These are phyloP conservation scores for Uropetala carovei DNA, from an alignment of 2,888 invertebrate species.

Conservation along the genomic window DNA sequence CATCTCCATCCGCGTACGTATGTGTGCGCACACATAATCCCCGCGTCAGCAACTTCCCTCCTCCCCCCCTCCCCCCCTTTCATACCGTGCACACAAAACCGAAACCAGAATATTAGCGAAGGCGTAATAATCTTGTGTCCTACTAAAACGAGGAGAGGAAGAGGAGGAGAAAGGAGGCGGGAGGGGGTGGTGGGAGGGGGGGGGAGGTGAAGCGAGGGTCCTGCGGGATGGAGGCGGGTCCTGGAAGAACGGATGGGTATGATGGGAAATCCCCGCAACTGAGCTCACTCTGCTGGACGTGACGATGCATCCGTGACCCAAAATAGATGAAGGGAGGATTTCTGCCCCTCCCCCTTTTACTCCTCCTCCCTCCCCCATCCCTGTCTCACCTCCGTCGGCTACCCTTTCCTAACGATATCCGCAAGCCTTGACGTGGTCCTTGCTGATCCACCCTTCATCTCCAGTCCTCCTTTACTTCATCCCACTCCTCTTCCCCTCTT, in stretches of 20 bases:
- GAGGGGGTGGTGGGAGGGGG: neutral
- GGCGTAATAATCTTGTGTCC: conserved; percentile 31
- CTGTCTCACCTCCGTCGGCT: neutral
- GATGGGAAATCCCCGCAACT: conserved; percentile 5
- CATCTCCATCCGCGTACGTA: neutral
- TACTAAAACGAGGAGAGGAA: neutral
- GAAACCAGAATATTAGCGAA: conserved; percentile 17
- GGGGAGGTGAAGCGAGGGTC: neutral
- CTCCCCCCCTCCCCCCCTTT: no score
- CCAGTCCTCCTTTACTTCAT: no score
- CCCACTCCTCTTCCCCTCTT: no score
- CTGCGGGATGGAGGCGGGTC: neutral
- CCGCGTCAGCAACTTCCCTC: conserved; percentile 22
- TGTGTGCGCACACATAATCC: neutral
- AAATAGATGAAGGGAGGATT: neutral
- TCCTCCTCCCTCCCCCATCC: neutral
- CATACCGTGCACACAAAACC: conserved; percentile 8
- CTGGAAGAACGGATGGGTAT: neutral
- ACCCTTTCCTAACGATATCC: neutral
- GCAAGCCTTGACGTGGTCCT: no score
- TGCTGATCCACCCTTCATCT: no score
- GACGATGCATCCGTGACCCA: conserved; percentile 15
- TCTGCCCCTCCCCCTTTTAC: neutral
- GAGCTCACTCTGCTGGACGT: neutral
- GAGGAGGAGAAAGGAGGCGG: neutral